Conservation (phyloP, 2,888 invertebrate genomes). For the Sinelater perroti region DNA sequence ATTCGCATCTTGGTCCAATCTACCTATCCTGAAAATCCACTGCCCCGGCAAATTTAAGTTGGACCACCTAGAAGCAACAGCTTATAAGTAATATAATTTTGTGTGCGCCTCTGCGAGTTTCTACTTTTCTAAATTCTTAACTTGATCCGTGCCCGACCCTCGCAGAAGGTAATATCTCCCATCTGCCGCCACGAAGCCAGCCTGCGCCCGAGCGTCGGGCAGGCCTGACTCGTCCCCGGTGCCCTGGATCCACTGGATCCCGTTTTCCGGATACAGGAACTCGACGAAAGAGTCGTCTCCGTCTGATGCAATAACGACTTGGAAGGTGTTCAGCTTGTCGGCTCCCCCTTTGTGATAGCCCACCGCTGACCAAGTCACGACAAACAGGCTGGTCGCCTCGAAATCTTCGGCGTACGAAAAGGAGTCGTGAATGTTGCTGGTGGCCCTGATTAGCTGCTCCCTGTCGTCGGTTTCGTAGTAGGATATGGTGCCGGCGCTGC, state of each 20-base stretch:
- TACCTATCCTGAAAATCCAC: conserved; percentile 88
- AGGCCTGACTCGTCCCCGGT: conserved; percentile 77
- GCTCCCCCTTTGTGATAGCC: conserved; percentile 75
- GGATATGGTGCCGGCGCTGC: conserved; percentile 75
- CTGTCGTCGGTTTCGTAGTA: conserved; percentile 74
- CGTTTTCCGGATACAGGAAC: conserved; percentile 85
- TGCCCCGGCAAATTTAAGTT: conserved; percentile 86
- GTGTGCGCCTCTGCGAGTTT: conserved; percentile 24
- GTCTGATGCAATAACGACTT: conserved; percentile 78
- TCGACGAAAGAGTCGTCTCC: conserved; percentile 85
- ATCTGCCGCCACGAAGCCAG: conserved; percentile 88
- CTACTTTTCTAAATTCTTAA: conserved; percentile 80
- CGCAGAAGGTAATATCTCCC: conserved; percentile 78
- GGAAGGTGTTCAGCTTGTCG: conserved; percentile 88
- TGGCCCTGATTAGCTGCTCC: conserved; percentile 71
- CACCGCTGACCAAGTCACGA: conserved; percentile 91
- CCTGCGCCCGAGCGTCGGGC: conserved; percentile 92
- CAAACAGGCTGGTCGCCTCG: conserved; percentile 78
- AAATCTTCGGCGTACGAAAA: conserved; percentile 79
- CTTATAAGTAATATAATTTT: background rate
- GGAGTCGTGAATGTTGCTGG: conserved; percentile 74
- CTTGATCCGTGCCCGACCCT: conserved; percentile 92
- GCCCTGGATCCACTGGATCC: conserved; percentile 92
- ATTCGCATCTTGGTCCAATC: conserved; percentile 68
- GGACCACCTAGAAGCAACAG: conserved; percentile 72